Conservation (phyloP, 2,113 vertebrate genomes). For the Eira barbara region DNA sequence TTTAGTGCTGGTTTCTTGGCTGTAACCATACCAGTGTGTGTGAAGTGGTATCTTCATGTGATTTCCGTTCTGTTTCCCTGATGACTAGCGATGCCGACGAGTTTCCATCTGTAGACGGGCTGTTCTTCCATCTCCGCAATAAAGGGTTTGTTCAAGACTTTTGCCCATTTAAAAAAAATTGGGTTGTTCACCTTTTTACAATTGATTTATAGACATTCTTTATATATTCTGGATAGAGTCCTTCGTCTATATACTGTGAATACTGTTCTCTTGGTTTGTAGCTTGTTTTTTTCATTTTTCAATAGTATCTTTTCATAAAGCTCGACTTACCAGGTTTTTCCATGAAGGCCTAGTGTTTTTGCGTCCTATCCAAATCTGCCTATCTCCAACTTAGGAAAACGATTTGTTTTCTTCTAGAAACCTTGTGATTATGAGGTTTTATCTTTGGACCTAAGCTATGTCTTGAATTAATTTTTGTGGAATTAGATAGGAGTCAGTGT, state of each 20-base stretch:
- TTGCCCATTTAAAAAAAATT: not conserved
- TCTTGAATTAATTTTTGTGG: not conserved
- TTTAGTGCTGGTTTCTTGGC: too few species aligned
- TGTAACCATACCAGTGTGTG: accelerated
- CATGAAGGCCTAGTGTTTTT: not conserved
- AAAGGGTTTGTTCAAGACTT: not conserved
- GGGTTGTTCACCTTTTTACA: not conserved
- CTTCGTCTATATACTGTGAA: not conserved
- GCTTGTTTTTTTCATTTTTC: not conserved
- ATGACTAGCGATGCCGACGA: not conserved
- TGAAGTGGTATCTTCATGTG: not conserved
- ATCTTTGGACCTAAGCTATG: not conserved
- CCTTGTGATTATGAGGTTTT: not conserved
- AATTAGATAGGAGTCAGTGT: not conserved
- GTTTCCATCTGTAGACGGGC: not conserved
- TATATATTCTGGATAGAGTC: not conserved
- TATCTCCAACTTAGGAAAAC: not conserved
- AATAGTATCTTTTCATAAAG: not conserved
- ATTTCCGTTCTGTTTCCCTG: not conserved
- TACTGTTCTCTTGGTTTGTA: not conserved
- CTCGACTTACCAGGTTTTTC: not conserved
- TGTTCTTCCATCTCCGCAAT: not conserved
- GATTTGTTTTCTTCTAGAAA: not conserved
- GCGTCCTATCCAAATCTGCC: not conserved
- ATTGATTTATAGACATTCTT: not conserved